Base-by-base conservation (phyloP, 92 coral and sea anemone species). In the Palythoa grandiflora region DNA sequence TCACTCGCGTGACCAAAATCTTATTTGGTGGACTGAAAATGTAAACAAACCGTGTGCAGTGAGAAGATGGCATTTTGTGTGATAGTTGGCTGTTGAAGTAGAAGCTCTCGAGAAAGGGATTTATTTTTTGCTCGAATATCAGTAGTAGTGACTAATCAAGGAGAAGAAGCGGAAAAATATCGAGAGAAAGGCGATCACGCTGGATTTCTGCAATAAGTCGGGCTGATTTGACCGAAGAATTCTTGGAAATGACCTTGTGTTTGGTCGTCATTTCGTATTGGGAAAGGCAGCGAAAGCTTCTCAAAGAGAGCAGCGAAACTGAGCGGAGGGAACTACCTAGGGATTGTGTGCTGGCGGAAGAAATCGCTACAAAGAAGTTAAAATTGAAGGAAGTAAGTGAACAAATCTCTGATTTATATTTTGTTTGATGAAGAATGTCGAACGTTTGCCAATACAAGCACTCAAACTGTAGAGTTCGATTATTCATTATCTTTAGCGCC, bases 171-270 rank as follows among this genome's bases (percentile, higher is more conserved):
- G 28, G 28, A 28, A 28, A 28, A 28, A 28, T 73, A 13, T 73
- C 55, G 7, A 19, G 2, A 11, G 55, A 73, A 73, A 44, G 55
- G 1, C 9, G 78, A 73, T 15, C 73, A 53, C 66, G 28, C 28
- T 86, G 89, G 83, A 78, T 86, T 37, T 59, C 83, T 35, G 84
- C 75, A 38, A 86, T 73, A 20, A 57, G 28, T 83, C 15, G 89
- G 59, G 74, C 75, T 36, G 84, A 59, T 12, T 51, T 75, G 71
- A 74, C 37, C 40, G 89, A 85, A 51, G 70, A 12, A 57, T 28
- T 70, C 54, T 72, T 73, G 50, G 6, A 73, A 48, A 85, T 38
- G 81, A 85, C 37, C 73, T 72, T 51, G 81, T 73, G 36, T 85
- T 80, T 16, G 63, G 83, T 9, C 57, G 59, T 0, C 85, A 87